These are phyloP conservation scores for Drosophila mayaguana DNA, from an alignment of 2,888 invertebrate genomes.

Conservation along the genomic window DNA sequence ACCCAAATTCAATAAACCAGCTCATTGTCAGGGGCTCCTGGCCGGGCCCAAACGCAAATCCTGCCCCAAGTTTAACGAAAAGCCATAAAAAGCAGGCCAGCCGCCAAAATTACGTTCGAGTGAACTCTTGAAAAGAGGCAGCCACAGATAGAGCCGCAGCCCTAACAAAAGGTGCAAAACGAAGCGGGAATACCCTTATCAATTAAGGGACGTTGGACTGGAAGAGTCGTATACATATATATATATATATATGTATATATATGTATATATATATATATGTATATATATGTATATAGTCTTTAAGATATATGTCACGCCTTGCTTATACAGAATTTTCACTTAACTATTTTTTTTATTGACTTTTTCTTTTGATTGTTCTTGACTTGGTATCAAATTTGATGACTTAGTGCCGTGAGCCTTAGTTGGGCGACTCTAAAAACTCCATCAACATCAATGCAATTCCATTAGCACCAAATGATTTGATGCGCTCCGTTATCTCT, in stretches of 20 bases:
- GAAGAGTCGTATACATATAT: too few relatives aligned
- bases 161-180: neutral
- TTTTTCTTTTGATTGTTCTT: neutral
- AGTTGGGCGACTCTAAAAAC: slow-evolving; percentile 41
- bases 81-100: slow-evolving; percentile 38
- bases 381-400: neutral
- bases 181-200: neutral
- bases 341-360: neutral
- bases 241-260: neutral
- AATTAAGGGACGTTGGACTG: too few relatives aligned
- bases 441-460: slow-evolving; percentile 79
- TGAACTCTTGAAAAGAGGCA: slow-evolving; percentile 2
- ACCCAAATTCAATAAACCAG: slow-evolving; percentile 56
- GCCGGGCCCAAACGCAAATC: slow-evolving; percentile 20
- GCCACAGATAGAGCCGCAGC: slow-evolving; percentile 1
- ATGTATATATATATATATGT: neutral
- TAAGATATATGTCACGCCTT: neutral
- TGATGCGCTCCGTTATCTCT: slow-evolving; percentile 62
- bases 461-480: slow-evolving; percentile 82
- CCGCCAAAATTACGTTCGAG: slow-evolving; percentile 31
- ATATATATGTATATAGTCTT: too few relatives aligned
- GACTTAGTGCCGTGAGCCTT: slow-evolving; percentile 1
- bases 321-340: neutral
- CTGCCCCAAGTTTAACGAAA: slow-evolving; percentile 20
- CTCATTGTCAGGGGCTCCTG: slow-evolving; percentile 26